These are phyloP conservation scores for Scaptomyza pallida DNA, from an alignment of 1,140 invertebrate species.

Conservation along the genomic window DNA sequence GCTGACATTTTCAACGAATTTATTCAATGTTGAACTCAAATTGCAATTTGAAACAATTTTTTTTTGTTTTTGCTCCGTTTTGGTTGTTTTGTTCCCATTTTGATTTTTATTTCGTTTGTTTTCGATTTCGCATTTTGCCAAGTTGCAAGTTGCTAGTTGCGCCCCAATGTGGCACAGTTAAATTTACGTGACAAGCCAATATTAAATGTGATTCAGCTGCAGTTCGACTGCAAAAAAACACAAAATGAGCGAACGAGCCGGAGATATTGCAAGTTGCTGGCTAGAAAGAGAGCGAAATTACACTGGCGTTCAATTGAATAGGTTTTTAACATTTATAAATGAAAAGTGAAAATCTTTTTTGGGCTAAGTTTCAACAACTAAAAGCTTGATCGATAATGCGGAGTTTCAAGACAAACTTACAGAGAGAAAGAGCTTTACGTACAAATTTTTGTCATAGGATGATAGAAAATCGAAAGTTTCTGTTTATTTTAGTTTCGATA, in stretches of 20 bases:
- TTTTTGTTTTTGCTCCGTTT: constrained; percentile 1
- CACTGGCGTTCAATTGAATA: constrained; percentile 1
- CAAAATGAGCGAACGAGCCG: neutral
- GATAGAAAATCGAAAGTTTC: no score
- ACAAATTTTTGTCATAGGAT: no score
- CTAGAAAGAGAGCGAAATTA: constrained; percentile 1
- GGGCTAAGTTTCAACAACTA: neutral
- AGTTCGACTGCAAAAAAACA: constrained; percentile 16
- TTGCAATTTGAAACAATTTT: constrained; percentile 22
- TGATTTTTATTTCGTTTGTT: constrained; percentile 16
- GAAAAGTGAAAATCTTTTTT: neutral
- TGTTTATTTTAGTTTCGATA: no score
- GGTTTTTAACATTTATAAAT: neutral
- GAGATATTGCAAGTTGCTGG: neutral
- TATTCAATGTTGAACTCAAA: constrained; percentile 34
- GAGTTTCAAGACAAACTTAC: no score
- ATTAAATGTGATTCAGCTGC: constrained; percentile 68
- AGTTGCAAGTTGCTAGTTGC: constrained; percentile 25
- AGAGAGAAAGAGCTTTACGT: no score
- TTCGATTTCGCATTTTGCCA: constrained; percentile 45
- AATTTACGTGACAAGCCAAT: constrained; percentile 78
- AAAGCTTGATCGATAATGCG: no score
- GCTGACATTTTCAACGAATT: constrained; percentile 27
- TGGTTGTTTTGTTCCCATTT: neutral
- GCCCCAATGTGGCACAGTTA: constrained; percentile 60